A percentile compares a stretch with the other conserved stretches of the same genome.
phyloP scores from a whole-genome alignment of 1,140 invertebrate genomes.

The Drosophila melanogaster region Release_6_plus_ISO1_MT NC_004354.4:2972001-2972500 shows the following conservation, averaged over 20 bases:
- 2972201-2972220: conserved; percentile 23
- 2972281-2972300: too few species aligned
- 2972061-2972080: background rate
- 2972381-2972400: too few species aligned
- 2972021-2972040: conserved; percentile 45
- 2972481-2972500: background rate
- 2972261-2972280: background rate
- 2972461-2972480: background rate
- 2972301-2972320: background rate
- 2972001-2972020: conserved; percentile 23
- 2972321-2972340: too few species aligned
- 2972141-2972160: conserved; percentile 18
- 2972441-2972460: background rate
- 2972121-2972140: conserved; percentile 15
- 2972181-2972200: conserved; percentile 5
- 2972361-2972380: too few species aligned
- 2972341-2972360: too few species aligned
- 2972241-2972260: too few species aligned
- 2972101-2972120: conserved; percentile 8
- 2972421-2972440: background rate
- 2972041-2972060: conserved; percentile 48
- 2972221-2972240: conserved; percentile 12
- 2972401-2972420: background rate
- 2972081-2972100: background rate
- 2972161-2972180: conserved; percentile 17